Conservation (phyloP, 2,888 invertebrate genomes). For the Nymphalis c-album region DNA sequence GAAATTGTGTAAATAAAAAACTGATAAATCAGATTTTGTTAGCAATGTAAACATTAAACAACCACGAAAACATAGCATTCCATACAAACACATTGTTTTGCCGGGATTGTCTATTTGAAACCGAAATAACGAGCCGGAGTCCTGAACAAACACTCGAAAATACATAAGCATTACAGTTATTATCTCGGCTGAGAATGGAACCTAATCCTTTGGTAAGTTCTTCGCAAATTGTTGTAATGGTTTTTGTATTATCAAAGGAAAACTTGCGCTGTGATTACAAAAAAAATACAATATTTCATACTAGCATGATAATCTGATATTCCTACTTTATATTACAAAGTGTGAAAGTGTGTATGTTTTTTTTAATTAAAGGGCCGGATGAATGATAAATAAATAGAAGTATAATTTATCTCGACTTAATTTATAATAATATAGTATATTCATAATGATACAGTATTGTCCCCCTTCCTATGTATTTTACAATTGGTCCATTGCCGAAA, state of each 20-base stretch:
- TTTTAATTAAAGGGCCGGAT: too few relatives aligned
- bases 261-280: conserved; percentile 1
- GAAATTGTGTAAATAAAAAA: conserved; percentile 33
- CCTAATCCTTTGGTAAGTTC: conserved; percentile 42
- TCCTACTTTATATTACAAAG: not conserved
- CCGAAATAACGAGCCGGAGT: conserved; percentile 42
- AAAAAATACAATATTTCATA: not conserved
- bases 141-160: conserved; percentile 47
- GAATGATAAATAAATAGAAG: too few relatives aligned
- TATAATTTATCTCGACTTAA: too few relatives aligned
- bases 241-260: conserved; percentile 15
- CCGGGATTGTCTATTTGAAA: conserved; percentile 42
- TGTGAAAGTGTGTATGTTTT: too few relatives aligned
- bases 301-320: not conserved
- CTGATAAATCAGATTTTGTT: conserved; percentile 34
- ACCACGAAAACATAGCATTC: conserved; percentile 39
- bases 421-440: too few relatives aligned
- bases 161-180: conserved; percentile 45
- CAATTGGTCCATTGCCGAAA: too few relatives aligned
- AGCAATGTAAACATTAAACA: conserved; percentile 37
- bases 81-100: conserved; percentile 43
- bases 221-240: conserved; percentile 19
- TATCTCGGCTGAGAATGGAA: conserved; percentile 40
- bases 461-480: too few relatives aligned
- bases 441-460: too few relatives aligned